Evolutionary conservation across 2,888 invertebrate genomes (phyloP).

Genomic region (Bellardia bayeri): DNA sequence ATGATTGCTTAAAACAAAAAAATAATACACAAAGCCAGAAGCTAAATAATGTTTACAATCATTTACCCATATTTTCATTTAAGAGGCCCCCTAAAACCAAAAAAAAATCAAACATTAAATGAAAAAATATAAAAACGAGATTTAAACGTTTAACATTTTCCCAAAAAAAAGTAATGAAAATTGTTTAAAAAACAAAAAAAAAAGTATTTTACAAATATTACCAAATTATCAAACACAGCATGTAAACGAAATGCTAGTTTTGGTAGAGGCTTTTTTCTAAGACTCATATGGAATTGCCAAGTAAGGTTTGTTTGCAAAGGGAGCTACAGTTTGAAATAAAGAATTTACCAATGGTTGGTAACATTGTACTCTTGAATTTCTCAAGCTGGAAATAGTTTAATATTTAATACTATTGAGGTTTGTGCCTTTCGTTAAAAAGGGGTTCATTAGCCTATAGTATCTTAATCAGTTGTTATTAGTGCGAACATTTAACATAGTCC

Average conservation of each 20-base stretch:
- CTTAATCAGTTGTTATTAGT: too few relatives aligned
- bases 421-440: too few relatives aligned
- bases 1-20: slow-evolving; percentile 23
- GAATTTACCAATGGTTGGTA: too few relatives aligned
- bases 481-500: too few relatives aligned
- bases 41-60: slow-evolving; percentile 66
- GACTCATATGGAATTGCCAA: slow-evolving; percentile 15
- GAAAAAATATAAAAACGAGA: slow-evolving; percentile 43
- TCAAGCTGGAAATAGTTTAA: too few relatives aligned
- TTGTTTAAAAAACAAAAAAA: slow-evolving; percentile 17
- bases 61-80: slow-evolving; percentile 64
- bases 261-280: background rate
- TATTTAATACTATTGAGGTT: too few relatives aligned
- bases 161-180: slow-evolving; percentile 35
- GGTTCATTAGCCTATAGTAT: too few relatives aligned
- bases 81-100: slow-evolving; percentile 25
- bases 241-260: slow-evolving; percentile 27
- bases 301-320: background rate
- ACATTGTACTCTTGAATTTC: too few relatives aligned
- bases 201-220: slow-evolving; percentile 39
- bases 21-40: slow-evolving; percentile 55
- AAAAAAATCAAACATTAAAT: slow-evolving; percentile 23
- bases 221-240: slow-evolving; percentile 67
- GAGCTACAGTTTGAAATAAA: background rate
- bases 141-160: slow-evolving; percentile 65